Evolutionary conservation across 2,113 vertebrate species (phyloP).

Genomic region (Apistogramma diplotaenia): DNA sequence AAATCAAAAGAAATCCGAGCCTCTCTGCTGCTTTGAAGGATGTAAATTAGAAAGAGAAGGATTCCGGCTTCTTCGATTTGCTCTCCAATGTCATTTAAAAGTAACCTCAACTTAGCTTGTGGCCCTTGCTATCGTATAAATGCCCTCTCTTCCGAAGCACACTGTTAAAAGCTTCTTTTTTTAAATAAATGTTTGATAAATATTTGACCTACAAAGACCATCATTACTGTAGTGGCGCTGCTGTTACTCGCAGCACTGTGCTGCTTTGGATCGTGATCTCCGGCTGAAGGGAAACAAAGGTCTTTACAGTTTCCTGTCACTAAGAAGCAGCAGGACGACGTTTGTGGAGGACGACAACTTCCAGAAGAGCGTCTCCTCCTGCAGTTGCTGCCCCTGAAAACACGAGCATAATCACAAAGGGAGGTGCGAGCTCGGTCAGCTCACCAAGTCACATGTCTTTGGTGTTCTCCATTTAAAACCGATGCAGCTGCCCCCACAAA

Average conservation of each 20-base stretch:
- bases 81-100: conserved; percentile 5
- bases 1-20: neutral
- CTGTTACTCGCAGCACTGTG: neutral
- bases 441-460: neutral
- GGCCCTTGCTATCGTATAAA: neutral
- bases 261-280: neutral
- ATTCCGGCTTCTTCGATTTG: neutral
- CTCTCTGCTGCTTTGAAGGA: neutral
- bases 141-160: neutral
- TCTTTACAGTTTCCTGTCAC: neutral
- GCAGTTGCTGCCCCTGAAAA: too few relatives aligned
- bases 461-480: neutral
- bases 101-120: too few relatives aligned
- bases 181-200: neutral
- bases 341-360: neutral
- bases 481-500: neutral
- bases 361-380: neutral
- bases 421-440: neutral
- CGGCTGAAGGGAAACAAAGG: neutral
- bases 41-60: neutral
- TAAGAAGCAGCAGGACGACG: neutral
- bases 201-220: neutral
- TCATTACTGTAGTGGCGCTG: neutral
- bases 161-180: neutral
- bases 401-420: too few relatives aligned